These are phyloP conservation scores for Astropecten irregularis DNA, from an alignment of 53 echinoderm and acorn worm genomes.

Conservation along the genomic window DNA sequence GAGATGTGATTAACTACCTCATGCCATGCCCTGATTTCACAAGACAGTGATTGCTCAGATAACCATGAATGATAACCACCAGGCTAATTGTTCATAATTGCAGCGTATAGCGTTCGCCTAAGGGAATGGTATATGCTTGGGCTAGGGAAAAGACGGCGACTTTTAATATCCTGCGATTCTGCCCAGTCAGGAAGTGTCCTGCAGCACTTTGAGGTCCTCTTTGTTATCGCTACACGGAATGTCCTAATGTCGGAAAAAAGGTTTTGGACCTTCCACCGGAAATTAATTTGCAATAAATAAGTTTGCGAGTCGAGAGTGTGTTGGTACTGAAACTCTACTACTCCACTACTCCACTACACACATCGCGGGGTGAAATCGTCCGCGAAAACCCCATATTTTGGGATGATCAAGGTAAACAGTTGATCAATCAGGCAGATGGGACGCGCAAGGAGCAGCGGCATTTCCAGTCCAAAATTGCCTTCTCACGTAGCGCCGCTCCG, in stretches of 20 bases:
- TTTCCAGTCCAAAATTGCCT: neutral
- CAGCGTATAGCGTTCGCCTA: too few relatives aligned
- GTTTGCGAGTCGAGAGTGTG: neutral
- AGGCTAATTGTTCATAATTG: too few relatives aligned
- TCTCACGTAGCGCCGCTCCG: neutral
- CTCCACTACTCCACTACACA: neutral
- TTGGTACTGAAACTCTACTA: neutral
- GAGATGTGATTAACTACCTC: too few relatives aligned
- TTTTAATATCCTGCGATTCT: slow-evolving; percentile 39
- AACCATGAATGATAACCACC: too few relatives aligned
- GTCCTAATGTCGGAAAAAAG: too few relatives aligned
- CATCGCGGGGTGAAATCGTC: neutral
- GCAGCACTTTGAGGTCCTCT: too few relatives aligned
- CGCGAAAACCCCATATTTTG: neutral
- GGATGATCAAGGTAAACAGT: neutral
- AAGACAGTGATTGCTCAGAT: too few relatives aligned
- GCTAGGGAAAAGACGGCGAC: neutral
- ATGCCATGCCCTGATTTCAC: too few relatives aligned
- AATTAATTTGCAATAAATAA: slow-evolving; percentile 27
- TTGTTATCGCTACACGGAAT: too few relatives aligned
- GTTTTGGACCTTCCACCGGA: neutral
- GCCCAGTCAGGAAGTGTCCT: neutral
- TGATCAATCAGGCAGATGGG: slow-evolving; percentile 1
- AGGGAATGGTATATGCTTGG: neutral
- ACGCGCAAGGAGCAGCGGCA: neutral